Percentiles rank a stretch among this genome's conserved stretches.
Evolutionary conservation across 2,888 invertebrate genomes (phyloP).

Genomic region (Cynaeus angustus): DNA sequence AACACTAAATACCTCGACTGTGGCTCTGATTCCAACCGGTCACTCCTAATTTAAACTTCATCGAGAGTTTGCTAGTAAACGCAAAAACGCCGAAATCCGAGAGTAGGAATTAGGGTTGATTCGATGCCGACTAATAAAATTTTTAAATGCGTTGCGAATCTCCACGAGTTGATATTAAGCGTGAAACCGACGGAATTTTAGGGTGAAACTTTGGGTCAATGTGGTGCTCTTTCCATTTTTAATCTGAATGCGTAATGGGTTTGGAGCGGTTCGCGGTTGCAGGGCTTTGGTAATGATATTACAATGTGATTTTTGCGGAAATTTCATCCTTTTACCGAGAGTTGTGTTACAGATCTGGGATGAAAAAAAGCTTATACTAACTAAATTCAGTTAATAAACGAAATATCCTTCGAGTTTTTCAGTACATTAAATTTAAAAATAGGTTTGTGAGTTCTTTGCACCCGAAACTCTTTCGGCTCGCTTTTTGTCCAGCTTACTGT

Average conservation of each 20-base stretch:
- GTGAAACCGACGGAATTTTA: slow-evolving; percentile 12
- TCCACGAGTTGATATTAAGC: slow-evolving; percentile 3
- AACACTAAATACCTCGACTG: slow-evolving; percentile 56
- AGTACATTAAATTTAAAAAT: no score
- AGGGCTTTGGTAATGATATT: not conserved
- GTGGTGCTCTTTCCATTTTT: slow-evolving; percentile 23
- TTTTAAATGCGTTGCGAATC: slow-evolving; percentile 17
- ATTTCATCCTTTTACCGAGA: not conserved
- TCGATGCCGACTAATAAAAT: slow-evolving; percentile 12
- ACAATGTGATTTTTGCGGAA: slow-evolving; percentile 6
- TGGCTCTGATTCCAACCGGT: slow-evolving; percentile 50
- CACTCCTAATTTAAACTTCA: slow-evolving; percentile 37
- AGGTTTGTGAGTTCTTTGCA: no score
- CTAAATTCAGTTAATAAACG: no score
- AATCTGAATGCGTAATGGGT: slow-evolving; percentile 20
- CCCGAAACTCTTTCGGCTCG: no score
- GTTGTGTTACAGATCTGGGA: no score
- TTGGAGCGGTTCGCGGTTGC: not conserved
- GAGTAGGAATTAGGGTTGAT: slow-evolving; percentile 13
- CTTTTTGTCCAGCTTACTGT: not conserved
- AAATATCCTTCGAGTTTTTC: no score
- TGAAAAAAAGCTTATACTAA: no score
- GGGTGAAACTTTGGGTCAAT: slow-evolving; percentile 3
- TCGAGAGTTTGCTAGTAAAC: slow-evolving; percentile 2
- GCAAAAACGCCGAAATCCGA: slow-evolving; percentile 8